Base-by-base conservation (phyloP, 2,113 vertebrate species). In the Dipodomys spectabilis region DNA sequence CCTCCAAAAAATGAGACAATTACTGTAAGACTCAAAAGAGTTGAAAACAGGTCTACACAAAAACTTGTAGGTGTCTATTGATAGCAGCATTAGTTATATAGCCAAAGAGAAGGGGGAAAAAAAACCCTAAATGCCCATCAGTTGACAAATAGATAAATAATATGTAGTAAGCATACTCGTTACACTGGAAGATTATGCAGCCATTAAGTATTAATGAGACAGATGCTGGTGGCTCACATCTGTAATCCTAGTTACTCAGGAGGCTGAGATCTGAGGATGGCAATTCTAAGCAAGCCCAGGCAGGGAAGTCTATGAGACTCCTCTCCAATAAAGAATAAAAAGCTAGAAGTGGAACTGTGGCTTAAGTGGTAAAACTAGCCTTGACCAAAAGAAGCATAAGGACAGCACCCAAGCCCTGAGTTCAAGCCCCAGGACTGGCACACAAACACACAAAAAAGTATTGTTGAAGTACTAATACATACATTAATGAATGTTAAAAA, bases 401-500 rank as follows among this genome's bases (percentile, higher is more conserved):
- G 39, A 39, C 39, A 39, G 39, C 39, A 39, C 39, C 39, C 39
- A 39, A 39, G 39, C 39, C 39, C 39, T 65, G 13, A 62, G 39
- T 49, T 64, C 72, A 77, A 72, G 28, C 30, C 39, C 44, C 28
- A 57, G 13, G 53, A 9, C n/a, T 4, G 22, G 60, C n/a, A 65
- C 62, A 64, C 25, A 44, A 13, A 65, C 35, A n/a, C 18, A 57
- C 65, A 84, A 53, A 84, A n/a, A 30, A 53, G 53, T 57, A 57
- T 19, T 57, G 53, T 57, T 62, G n/a, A 39, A 74, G 27, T 53
- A 67, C 39, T 84, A 75, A 30, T 80, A 19, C 77, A 22, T 78
- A 85, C n/a, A 27, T 15, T 62, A 27, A 45, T 67, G 25, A 84
- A 57, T 28, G 60, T 81, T 94, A 39, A 80, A 88, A 94, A 82